Base-by-base conservation (phyloP, 2,113 vertebrate species). In the Laticauda colubrina region DNA sequence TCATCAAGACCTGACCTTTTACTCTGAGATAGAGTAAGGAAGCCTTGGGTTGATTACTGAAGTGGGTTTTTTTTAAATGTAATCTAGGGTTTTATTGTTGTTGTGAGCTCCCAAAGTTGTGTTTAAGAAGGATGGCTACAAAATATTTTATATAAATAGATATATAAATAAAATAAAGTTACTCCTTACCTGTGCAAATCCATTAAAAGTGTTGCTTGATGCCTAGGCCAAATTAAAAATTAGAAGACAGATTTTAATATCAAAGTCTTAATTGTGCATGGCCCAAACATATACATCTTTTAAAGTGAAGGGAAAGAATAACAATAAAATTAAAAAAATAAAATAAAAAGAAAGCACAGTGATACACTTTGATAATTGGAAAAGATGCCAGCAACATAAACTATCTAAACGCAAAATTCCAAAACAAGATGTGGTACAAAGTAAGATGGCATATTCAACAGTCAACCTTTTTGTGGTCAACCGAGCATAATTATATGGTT, bases 141-240 rank as follows among this genome's bases (percentile, higher is more conserved):
- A 39, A 81, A 43, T 81, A 20, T 81, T 81, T 48, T 29, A 87
- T 6, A n/a, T 87, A 26, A 87, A 87, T 51, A 53, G 23, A 48
- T 15, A 53, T 11, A 51, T 81, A 48, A 45, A 87, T 29, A 89
- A 89, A 26, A 91, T 92, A 88, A 88, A 69, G 64, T 69, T 69
- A 29, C 1, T 55, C 95, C 96, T 98, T 98, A 99, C 98, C 98
- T 99, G 98, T 57, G 98, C 95, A 94, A 98, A 98, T 98, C 98
- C 98, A 97, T 99, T 98, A 97, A 99, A 98, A 64, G 98, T 97
- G 95, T 97, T 96, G 95, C 96, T 97, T 93, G 98, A 95, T 93
- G 97, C 98, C 98, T 99, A 96, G 96, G 97, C 91, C 96, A 93
- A 98, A 98, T 95, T 90, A 34, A 93, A 97, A 94, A 97, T 94